Evolutionary conservation across 2,888 invertebrate genomes (phyloP), one percentile per base, ranked within the genome.

Genomic region (Tricholauxania praeusta): DNA sequence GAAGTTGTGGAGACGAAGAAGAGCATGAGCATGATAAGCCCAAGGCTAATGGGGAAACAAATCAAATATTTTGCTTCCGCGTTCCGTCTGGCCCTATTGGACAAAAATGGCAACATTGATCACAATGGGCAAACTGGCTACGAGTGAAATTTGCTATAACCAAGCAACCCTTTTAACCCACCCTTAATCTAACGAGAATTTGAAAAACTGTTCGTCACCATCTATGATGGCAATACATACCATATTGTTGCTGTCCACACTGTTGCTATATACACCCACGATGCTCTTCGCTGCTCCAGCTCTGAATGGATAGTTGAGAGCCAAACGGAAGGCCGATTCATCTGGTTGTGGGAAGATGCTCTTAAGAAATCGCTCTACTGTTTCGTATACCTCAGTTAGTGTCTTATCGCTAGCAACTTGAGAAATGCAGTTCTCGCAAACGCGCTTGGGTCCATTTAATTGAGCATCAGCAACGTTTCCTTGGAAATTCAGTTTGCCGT

Each of bases 241-340:
- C 79, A 82, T 77, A 74, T 85, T 85, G 15, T 77, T 79, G 59
- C 88, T 86, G 77, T 89, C 88, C 84, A 94, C 92, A 0, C 89
- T 86, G 32, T 90, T 89, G 15, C 91, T 91, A 39, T 92, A 89
- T 1, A 94, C 89, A 57, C 90, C 90, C 80, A 96, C 88, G 76
- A 93, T 89, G 68, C 92, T 91, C 83, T 94, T 96, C 59, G 92
- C 90, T 1, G 96, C 94, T 2, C 92, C 92, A 0, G 93, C 89
- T 75, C 96, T 90, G 88, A 93, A 93, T 0, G 94, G 94, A 86
- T 94, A 92, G 1, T 90, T 85, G 15, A 91, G 81, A 0, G 93
- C 90, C 52, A 91, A 89, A 14, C 88, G 81, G 86, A 93, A 92
- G 0, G 93, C 92, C n/a, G 87, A 87, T n/a, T 88, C 87, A 12